Conservation (phyloP, 2,888 invertebrate genomes). For the Andrena camellia region DNA sequence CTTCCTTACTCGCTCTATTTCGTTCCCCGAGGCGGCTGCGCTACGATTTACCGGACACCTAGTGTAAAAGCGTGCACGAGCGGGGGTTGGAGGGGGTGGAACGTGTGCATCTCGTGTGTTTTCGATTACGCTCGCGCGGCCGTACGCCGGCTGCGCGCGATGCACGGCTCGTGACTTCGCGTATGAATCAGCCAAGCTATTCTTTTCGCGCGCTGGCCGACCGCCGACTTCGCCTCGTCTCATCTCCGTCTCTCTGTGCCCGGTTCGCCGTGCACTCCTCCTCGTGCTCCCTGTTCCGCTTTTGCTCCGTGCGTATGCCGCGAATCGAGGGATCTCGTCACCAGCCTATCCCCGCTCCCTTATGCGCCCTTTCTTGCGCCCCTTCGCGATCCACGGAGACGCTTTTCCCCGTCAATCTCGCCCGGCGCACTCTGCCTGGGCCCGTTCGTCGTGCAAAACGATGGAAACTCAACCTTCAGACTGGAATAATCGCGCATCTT, state of each 20-base stretch:
- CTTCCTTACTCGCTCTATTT: too few relatives aligned
- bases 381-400: not conserved
- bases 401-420: conserved; percentile 16
- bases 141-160: conserved; percentile 63
- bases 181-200: conserved; percentile 79
- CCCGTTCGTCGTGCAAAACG: not conserved
- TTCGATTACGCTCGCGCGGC: conserved; percentile 73
- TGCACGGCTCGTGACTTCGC: conserved; percentile 75
- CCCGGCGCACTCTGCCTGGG: not conserved
- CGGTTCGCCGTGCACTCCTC: conserved; percentile 28
- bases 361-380: conserved; percentile 16
- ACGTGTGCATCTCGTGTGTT: conserved; percentile 72
- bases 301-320: conserved; percentile 26
- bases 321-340: conserved; percentile 6
- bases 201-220: conserved; percentile 73
- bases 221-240: conserved; percentile 57
- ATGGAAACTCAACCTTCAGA: too few relatives aligned
- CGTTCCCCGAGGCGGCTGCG: not conserved
- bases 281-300: conserved; percentile 37
- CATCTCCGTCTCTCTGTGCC: conserved; percentile 14
- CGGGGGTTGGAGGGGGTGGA: conserved; percentile 13
- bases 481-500: too few relatives aligned
- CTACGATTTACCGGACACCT: not conserved
- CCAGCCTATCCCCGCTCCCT: conserved; percentile 2
- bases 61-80: conserved; percentile 27